These are phyloP conservation scores for Hyperoplus immaculatus DNA, from an alignment of 2,797 vertebrate genomes.

Conservation along the genomic window DNA sequence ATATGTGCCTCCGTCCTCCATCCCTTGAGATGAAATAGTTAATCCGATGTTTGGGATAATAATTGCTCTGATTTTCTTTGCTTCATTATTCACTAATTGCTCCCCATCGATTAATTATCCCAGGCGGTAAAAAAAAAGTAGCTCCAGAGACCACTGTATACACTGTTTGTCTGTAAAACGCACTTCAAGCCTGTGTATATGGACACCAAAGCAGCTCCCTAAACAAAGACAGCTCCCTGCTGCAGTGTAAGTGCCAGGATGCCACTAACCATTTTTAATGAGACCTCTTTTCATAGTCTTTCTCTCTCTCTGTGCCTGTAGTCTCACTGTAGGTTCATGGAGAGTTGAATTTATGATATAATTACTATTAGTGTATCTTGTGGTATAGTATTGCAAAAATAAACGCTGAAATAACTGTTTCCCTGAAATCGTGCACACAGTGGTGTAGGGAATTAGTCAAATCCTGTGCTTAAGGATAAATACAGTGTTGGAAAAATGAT, in stretches of 20 bases:
- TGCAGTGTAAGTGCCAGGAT: slow-evolving; percentile 8
- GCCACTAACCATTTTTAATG: slow-evolving; percentile 42
- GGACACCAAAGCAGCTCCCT: slow-evolving; percentile 30
- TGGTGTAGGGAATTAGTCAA: neutral
- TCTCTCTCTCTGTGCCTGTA: slow-evolving; percentile 25
- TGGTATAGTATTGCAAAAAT: slow-evolving; percentile 6
- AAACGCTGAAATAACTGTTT: slow-evolving; percentile 14
- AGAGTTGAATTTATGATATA: slow-evolving; percentile 20
- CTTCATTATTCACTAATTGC: slow-evolving; percentile 64
- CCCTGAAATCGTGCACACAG: neutral
- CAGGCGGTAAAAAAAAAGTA: slow-evolving; percentile 53
- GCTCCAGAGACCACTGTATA: slow-evolving; percentile 53
- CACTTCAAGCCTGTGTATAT: slow-evolving; percentile 1
- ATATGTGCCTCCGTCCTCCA: slow-evolving; percentile 47
- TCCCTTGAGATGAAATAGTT: slow-evolving; percentile 51
- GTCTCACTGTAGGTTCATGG: slow-evolving; percentile 34
- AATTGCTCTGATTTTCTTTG: slow-evolving; percentile 64
- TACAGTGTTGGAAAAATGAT: neutral
- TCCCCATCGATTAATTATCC: slow-evolving; percentile 77
- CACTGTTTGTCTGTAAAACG: slow-evolving; percentile 22
- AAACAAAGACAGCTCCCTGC: slow-evolving; percentile 33
- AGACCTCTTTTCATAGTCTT: slow-evolving; percentile 28
- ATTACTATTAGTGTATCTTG: slow-evolving; percentile 17
- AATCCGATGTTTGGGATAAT: slow-evolving; percentile 72
- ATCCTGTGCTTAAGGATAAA: neutral